Percentiles rank a stretch among this genome's conserved stretches.
Evolutionary conservation across 2,888 invertebrate genomes (phyloP).

Genomic region (Drosophila quinaria): DNA sequence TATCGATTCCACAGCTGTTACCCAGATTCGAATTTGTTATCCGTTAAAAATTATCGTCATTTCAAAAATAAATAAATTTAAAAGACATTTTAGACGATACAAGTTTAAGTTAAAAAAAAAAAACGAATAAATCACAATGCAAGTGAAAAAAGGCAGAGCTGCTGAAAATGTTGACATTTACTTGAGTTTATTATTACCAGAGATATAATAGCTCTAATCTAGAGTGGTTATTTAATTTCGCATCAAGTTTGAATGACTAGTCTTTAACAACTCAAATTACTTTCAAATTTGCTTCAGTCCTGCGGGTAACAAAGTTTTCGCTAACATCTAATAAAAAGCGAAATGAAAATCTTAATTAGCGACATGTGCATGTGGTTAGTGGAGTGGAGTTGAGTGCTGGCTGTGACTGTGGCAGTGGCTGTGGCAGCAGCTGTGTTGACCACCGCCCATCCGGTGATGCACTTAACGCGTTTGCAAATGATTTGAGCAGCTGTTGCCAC

Average conservation of each 20-base stretch:
- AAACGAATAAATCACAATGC: no score
- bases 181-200: background rate
- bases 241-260: background rate
- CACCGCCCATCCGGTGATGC: conserved; percentile 75
- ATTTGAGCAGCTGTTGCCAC: conserved; percentile 73
- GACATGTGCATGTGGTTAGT: conserved; percentile 20
- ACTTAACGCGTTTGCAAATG: conserved; percentile 78
- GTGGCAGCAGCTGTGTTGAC: conserved; percentile 35
- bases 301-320: conserved; percentile 11
- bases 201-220: background rate
- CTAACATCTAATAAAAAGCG: conserved; percentile 47
- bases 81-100: background rate
- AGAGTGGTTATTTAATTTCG: background rate
- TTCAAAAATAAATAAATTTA: background rate
- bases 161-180: background rate
- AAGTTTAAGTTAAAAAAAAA: background rate
- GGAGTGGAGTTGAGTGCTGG: background rate
- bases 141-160: background rate
- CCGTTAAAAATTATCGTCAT: conserved; percentile 3
- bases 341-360: conserved; percentile 63
- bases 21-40: background rate
- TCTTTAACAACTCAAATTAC: conserved; percentile 26
- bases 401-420: background rate
- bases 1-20: conserved; percentile 3
- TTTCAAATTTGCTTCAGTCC: conserved; percentile 42